These are phyloP conservation scores for Brachionus plicatilis DNA, from an alignment of 1,140 invertebrate genomes.

Conservation along the genomic window DNA sequence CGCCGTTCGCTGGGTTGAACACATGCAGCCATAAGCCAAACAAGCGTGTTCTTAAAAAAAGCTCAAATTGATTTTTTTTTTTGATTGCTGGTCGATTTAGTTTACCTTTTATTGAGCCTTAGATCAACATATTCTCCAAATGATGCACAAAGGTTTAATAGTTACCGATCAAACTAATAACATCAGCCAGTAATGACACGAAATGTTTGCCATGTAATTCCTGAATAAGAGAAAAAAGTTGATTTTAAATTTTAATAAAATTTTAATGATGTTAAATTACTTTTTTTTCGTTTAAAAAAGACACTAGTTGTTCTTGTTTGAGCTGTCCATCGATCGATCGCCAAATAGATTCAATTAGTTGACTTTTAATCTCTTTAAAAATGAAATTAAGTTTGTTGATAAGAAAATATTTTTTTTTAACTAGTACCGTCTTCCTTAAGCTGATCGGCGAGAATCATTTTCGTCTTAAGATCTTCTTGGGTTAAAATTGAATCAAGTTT, in stretches of 20 bases:
- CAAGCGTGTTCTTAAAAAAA: background rate
- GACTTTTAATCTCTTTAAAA: background rate
- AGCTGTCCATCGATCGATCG: background rate
- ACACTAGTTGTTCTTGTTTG: background rate
- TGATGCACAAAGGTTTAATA: background rate
- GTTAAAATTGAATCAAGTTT: background rate
- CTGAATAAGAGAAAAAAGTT: background rate
- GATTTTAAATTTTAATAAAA: background rate
- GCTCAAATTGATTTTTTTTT: background rate
- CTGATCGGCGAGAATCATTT: background rate
- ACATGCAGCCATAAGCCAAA: background rate
- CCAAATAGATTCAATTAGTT: slow-evolving; percentile 21
- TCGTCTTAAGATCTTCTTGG: background rate
- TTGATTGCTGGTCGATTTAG: background rate
- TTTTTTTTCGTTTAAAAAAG: slow-evolving; percentile 7
- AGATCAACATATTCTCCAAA: background rate
- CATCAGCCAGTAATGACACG: slow-evolving; percentile 12
- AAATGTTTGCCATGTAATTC: background rate
- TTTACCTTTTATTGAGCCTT: background rate
- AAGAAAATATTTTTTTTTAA: background rate
- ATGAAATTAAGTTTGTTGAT: background rate
- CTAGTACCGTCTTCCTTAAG: slow-evolving; percentile 6
- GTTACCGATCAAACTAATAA: slow-evolving; percentile 27
- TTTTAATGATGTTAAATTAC: background rate
- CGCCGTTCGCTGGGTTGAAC: background rate